These are phyloP conservation scores for Polyploca ridens DNA, from an alignment of 2,888 invertebrate species.

Conservation along the genomic window DNA sequence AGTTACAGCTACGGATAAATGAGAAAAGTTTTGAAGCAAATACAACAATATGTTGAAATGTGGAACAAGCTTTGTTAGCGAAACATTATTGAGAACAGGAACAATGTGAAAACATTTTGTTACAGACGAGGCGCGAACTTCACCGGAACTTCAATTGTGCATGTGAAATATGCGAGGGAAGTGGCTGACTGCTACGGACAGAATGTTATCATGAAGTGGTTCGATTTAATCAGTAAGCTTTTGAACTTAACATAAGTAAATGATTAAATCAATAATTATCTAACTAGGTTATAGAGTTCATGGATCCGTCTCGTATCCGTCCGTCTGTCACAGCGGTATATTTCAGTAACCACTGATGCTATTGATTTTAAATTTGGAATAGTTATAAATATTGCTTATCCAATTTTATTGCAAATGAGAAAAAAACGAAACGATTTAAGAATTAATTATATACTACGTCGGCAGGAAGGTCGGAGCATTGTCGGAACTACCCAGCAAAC, in stretches of 20 bases:
- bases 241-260: neutral
- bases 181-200: constrained; percentile 75
- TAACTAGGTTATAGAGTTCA: too few relatives aligned
- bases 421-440: too few relatives aligned
- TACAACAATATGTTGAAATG: constrained; percentile 20
- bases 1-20: constrained; percentile 11
- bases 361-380: too few relatives aligned
- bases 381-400: too few relatives aligned
- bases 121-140: constrained; percentile 73
- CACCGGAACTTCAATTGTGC: constrained; percentile 73
- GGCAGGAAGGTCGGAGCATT: too few relatives aligned
- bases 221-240: constrained; percentile 77
- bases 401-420: too few relatives aligned
- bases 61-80: constrained; percentile 20
- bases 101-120: constrained; percentile 38
- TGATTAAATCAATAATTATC: too few relatives aligned
- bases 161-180: constrained; percentile 73
- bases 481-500: too few relatives aligned
- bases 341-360: too few relatives aligned
- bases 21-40: constrained; percentile 25
- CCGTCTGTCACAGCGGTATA: too few relatives aligned
- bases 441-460: too few relatives aligned
- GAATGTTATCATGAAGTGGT: constrained; percentile 81
- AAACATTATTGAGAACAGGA: constrained; percentile 29
- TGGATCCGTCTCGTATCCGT: too few relatives aligned